Conservation (phyloP, 2,113 vertebrate genomes). For the Actenoides lindsayi region DNA sequence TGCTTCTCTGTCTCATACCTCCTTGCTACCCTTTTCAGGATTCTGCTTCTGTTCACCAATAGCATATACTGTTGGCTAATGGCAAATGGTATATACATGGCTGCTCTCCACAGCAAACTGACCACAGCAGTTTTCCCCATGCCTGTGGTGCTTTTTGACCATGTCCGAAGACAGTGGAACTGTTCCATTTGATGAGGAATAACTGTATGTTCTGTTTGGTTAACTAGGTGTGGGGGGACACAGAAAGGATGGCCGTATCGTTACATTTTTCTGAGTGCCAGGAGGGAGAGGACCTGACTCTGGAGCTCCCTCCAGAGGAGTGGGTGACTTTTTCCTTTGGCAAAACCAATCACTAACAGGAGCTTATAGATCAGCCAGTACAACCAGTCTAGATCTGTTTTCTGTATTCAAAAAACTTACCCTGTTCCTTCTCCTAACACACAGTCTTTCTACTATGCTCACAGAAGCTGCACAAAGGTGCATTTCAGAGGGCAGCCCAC, state of each 20-base stretch:
- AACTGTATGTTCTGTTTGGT: neutral
- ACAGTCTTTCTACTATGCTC: neutral
- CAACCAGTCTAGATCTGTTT: neutral
- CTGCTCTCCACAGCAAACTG: neutral
- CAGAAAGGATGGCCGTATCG: neutral
- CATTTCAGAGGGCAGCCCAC: neutral
- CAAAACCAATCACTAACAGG: accelerated
- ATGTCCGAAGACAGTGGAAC: neutral
- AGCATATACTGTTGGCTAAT: too few species aligned
- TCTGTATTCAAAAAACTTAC: neutral
- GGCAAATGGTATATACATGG: neutral
- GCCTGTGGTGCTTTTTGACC: neutral
- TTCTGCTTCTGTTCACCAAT: neutral
- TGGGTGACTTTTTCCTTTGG: neutral
- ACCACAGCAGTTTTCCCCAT: neutral
- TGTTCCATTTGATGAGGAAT: neutral
- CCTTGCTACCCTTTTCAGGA: neutral
- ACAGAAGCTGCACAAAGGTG: neutral
- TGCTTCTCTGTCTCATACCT: neutral
- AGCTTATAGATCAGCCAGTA: neutral
- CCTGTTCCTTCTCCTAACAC: neutral
- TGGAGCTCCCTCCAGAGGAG: neutral
- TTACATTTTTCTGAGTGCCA: neutral
- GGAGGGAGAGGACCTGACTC: neutral
- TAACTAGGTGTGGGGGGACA: neutral